These are phyloP conservation scores for Numida meleagris DNA, from an alignment of 2,113 vertebrate species.

Conservation along the genomic window DNA sequence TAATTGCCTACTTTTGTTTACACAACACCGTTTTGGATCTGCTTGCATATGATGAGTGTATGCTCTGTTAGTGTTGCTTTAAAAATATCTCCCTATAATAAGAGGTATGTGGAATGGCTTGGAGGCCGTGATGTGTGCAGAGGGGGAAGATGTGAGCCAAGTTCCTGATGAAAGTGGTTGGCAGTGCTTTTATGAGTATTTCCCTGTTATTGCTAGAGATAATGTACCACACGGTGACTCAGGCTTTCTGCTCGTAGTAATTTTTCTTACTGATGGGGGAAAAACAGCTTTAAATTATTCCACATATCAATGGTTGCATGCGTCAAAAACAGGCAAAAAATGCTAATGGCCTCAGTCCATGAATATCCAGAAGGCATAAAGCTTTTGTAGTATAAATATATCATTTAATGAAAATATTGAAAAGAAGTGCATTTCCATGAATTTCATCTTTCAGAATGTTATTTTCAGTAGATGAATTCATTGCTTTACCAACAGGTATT, in stretches of 20 bases:
- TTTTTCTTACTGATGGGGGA: constrained; percentile 50
- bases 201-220: not conserved
- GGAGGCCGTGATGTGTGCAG: too few species aligned
- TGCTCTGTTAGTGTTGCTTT: not conserved
- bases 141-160: too few species aligned
- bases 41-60: not conserved
- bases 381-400: constrained; percentile 53
- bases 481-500: constrained; percentile 16
- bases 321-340: constrained; percentile 51
- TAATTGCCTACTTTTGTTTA: constrained; percentile 29
- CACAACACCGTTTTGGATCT: not conserved
- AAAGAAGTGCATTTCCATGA: constrained; percentile 36
- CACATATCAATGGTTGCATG: not conserved
- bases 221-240: constrained; percentile 25
- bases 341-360: constrained; percentile 27
- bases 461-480: constrained; percentile 52
- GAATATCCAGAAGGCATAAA: constrained; percentile 54
- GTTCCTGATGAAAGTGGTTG: not conserved
- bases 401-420: constrained; percentile 59
- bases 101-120: not conserved
- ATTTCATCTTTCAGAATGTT: constrained; percentile 40
- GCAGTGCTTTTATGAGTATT: not conserved
- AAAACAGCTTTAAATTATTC: constrained; percentile 33
- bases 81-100: not conserved
- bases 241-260: constrained; percentile 27